phyloP scores from a whole-genome alignment of 2,797 vertebrate genomes.

The Lycodopsis pacificus region DNA sequence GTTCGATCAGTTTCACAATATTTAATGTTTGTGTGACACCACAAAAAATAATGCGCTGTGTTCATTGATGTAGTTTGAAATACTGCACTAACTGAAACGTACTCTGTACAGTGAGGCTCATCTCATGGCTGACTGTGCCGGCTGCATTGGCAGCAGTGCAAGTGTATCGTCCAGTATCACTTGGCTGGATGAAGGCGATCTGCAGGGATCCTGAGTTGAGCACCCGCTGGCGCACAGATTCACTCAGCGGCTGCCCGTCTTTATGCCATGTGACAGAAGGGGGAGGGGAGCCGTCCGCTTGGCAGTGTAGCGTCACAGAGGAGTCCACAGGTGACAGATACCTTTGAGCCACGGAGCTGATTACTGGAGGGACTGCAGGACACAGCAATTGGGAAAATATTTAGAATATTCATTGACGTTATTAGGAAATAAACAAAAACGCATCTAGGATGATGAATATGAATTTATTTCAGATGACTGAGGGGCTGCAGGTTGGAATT shows the following conservation, averaged over 20 bases:
- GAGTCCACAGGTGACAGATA: slow-evolving; percentile 88
- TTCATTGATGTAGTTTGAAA: not conserved
- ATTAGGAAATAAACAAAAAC: not conserved
- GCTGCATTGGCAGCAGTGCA: slow-evolving; percentile 91
- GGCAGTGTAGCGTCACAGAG: slow-evolving; percentile 88
- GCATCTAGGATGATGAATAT: not conserved
- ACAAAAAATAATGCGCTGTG: not conserved
- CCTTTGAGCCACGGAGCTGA: slow-evolving; percentile 80
- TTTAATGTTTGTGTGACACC: not conserved
- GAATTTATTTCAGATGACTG: not conserved
- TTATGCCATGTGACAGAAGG: slow-evolving; percentile 92
- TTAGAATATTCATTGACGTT: not conserved
- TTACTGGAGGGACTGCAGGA: slow-evolving; percentile 90
- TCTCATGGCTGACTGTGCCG: slow-evolving; percentile 84
- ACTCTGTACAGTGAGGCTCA: slow-evolving; percentile 90
- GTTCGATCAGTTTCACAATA: not conserved
- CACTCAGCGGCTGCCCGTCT: slow-evolving; percentile 84
- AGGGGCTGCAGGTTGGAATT: not conserved
- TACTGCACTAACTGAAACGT: slow-evolving; percentile 28
- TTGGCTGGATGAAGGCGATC: slow-evolving; percentile 87
- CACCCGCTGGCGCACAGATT: slow-evolving; percentile 85
- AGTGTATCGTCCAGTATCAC: slow-evolving; percentile 88
- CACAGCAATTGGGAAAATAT: slow-evolving; percentile 11
- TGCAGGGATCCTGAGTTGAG: slow-evolving; percentile 92
- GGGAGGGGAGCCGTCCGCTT: slow-evolving; percentile 86